Evolutionary conservation across 2,113 vertebrate genomes (phyloP).

Genomic region (Melanerpes formicivorus): DNA sequence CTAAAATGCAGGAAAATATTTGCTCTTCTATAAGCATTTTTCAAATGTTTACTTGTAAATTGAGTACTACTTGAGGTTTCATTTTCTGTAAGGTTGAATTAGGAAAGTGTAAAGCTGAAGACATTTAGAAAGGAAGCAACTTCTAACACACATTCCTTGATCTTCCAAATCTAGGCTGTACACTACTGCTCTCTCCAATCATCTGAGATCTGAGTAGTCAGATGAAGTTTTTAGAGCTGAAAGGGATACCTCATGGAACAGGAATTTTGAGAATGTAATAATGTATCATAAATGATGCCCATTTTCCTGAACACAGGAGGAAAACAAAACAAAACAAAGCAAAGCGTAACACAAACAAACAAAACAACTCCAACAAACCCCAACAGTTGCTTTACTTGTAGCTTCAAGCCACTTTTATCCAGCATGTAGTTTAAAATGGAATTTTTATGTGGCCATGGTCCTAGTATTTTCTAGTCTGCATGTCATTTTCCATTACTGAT

Average conservation of each 20-base stretch:
- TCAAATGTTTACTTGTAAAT: background rate
- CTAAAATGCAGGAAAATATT: background rate
- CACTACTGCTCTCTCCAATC: background rate
- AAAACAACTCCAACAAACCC: too few relatives aligned
- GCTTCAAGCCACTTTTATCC: background rate
- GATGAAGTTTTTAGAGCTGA: background rate
- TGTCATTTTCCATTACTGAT: background rate
- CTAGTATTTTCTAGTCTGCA: background rate
- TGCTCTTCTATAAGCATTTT: background rate
- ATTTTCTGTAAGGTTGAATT: background rate
- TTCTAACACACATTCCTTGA: background rate
- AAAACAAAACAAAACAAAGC: background rate
- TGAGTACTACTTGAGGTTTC: background rate
- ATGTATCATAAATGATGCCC: background rate
- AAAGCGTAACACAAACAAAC: too few relatives aligned
- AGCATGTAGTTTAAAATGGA: background rate
- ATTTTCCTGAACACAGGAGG: background rate
- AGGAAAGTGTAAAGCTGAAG: background rate
- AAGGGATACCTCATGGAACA: background rate
- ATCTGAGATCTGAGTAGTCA: background rate
- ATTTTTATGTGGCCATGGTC: background rate
- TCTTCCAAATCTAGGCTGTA: background rate
- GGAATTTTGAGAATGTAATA: background rate
- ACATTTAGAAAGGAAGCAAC: background rate
- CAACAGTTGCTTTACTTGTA: background rate